phyloP scores from a whole-genome alignment of 2,888 invertebrate genomes.

The Eutolmus rufibarbis region DNA sequence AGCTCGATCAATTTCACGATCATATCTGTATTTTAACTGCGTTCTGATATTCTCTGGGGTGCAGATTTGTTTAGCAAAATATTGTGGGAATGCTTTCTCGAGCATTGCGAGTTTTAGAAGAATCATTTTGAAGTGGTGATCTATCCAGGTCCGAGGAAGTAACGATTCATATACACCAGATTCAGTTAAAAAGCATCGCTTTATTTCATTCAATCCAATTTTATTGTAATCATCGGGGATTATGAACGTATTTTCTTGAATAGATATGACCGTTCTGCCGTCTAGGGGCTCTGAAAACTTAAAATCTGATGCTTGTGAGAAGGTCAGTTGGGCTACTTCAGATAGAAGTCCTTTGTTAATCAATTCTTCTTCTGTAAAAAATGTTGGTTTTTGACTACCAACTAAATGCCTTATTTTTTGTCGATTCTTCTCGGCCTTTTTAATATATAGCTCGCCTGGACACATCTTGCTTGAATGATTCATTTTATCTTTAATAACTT shows the following conservation, averaged over 20 bases:
- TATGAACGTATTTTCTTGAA: slow-evolving; percentile 64
- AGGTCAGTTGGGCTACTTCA: slow-evolving; percentile 53
- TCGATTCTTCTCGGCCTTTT: background rate
- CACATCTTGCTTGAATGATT: background rate
- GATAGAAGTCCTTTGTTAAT: slow-evolving; percentile 15
- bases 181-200: slow-evolving; percentile 66
- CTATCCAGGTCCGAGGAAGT: slow-evolving; percentile 74
- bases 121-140: slow-evolving; percentile 80
- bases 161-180: slow-evolving; percentile 72
- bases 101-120: slow-evolving; percentile 82
- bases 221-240: slow-evolving; percentile 63
- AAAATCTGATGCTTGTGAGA: slow-evolving; percentile 57
- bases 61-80: slow-evolving; percentile 61
- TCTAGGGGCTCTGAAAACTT: slow-evolving; percentile 54
- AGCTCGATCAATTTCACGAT: slow-evolving; percentile 76
- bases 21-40: slow-evolving; percentile 79
- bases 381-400: slow-evolving; percentile 33
- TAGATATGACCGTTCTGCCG: slow-evolving; percentile 50
- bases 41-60: slow-evolving; percentile 72
- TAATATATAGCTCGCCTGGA: background rate
- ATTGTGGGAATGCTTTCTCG: slow-evolving; percentile 66
- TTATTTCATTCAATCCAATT: slow-evolving; percentile 66
- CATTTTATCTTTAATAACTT: background rate
- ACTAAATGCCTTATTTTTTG: slow-evolving; percentile 21
- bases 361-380: slow-evolving; percentile 50